A percentile compares a stretch with the other conserved stretches of the same genome.
Evolutionary conservation across 2,797 vertebrate species (phyloP).

Genomic region (Notolabrus celidotus): DNA sequence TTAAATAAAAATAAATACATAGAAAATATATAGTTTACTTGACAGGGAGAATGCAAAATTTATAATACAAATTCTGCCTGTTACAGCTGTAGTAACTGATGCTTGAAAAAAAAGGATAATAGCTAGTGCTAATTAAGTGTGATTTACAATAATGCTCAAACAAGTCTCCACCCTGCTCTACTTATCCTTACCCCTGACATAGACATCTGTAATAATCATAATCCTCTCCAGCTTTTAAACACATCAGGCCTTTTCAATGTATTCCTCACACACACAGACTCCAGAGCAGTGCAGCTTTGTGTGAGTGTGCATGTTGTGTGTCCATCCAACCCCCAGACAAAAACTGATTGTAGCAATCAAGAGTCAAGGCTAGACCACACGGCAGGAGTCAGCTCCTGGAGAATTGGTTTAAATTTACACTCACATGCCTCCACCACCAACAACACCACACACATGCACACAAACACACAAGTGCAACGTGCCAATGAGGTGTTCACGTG

Average conservation of each 20-base stretch:
- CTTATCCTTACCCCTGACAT: constrained; percentile 7
- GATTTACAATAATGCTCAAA: not conserved
- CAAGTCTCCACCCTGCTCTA: not conserved
- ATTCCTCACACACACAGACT: constrained; percentile 3
- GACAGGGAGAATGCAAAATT: too few species aligned
- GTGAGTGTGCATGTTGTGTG: constrained; percentile 53
- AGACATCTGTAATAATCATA: constrained; percentile 1
- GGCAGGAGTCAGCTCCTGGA: constrained; percentile 49
- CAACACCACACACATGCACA: not conserved
- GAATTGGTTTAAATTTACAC: constrained; percentile 66
- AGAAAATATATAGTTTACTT: too few species aligned
- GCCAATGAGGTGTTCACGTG: constrained; percentile 28
- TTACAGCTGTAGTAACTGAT: too few species aligned
- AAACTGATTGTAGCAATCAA: constrained; percentile 72
- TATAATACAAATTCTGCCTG: too few species aligned
- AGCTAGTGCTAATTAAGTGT: not conserved
- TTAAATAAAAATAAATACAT: too few species aligned
- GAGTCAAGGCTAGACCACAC: constrained; percentile 48
- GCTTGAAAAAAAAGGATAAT: too few species aligned
- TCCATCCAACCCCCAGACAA: constrained; percentile 26
- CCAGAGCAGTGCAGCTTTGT: constrained; percentile 28
- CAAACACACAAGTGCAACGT: constrained; percentile 11
- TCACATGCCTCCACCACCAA: not conserved
- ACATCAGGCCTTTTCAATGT: not conserved
- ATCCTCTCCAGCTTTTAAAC: constrained; percentile 19